Evolutionary conservation across 2,113 vertebrate genomes (phyloP), one percentile per base, ranked within the genome.

Genomic region (Salvelinus alpinus): DNA sequence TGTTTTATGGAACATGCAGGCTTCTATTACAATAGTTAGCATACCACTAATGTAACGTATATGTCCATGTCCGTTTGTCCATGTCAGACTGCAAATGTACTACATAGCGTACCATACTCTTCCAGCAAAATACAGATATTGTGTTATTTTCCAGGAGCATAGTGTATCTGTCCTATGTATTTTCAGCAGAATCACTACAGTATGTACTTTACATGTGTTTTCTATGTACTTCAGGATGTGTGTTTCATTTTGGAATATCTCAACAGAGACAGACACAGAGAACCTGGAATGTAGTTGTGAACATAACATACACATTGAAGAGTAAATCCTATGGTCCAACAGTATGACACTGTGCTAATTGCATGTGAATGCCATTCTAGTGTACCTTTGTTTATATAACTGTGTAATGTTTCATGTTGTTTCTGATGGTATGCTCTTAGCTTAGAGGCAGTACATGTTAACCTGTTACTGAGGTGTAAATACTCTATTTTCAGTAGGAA

Each of bases 351-450:
- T 87, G 84, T 88, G 81, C 90, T 88, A 87, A 84, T 70, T 93
- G 95, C 95, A 96, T 96, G 95, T 94, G 93, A 95, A 94, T 93
- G 91, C 92, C 91, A 91, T 93, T 81, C 91, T 92, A 91, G 86
- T 90, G 91, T 91, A 93, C 88, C 87, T 87, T 90, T 90, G 92
- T 94, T 93, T 84, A 87, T 93, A 92, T 94, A 92, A 92, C 90
- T 90, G 93, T 93, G 92, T 93, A 92, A 94, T 93, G 91, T 89
- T 86, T 88, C 92, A 91, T 93, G 90, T 92, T 94, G 94, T 95
- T 90, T 91, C 92, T 90, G 88, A 12, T 94, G 89, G 88, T 92
- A 88, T 81, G 83, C 79, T 82, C 87, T 94, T 96, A 93, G 92
- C 92, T 93, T 92, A 93, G 38, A 44, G 38, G 38, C 38, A 44